Evolutionary conservation across 2,113 vertebrate species (phyloP), one percentile per base, ranked within the genome.

Genomic region (Petrocephalus zakoni): DNA sequence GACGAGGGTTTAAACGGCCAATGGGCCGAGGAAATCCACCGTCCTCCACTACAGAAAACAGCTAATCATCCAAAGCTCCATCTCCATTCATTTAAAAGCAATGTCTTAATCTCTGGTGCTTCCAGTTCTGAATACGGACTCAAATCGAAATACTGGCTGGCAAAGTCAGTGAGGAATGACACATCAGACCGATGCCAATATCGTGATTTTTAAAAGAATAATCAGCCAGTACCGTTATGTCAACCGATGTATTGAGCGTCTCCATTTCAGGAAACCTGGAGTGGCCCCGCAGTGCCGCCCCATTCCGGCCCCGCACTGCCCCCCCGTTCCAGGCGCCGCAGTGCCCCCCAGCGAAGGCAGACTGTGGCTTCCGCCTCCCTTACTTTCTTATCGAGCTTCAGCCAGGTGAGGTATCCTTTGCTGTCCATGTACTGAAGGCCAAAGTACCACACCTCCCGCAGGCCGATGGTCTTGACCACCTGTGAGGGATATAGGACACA

Each of bases 361-460:
- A 29, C 4, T 5, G 37, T 1, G 15, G 72, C 34, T 78, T 78
- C 29, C n/a, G 17, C n/a, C 25, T 29, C 29, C 53, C 87, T 94
- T 96, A 99, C 98, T 97, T 99, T 99, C 95, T 99, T 99, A 92
- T 99, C 98, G 88, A 99, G 96, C 91, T 98, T 99, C 91, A 99
- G 92, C 98, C 98, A 99, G n/a, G 97, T 98, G 81, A 92, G 90
- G 92, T 97, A 99, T 88, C 97, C 97, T 94, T 99, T 99, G 91
- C 94, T 95, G 90, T 99, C 98, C 86, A 95, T 93, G 22, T 97
- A 97, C 92, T 98, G 98, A 88, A 99, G 97, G 90, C 98, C 98
- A 91, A 98, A 99, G 95, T 98, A 99, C 98, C 98, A 99, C 34
- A 99, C 93, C 92, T 99, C 98, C 88, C 98, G 95, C 75, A 99